phyloP scores from a whole-genome alignment of 2,797 vertebrate genomes.

The Botia kubotai region DNA sequence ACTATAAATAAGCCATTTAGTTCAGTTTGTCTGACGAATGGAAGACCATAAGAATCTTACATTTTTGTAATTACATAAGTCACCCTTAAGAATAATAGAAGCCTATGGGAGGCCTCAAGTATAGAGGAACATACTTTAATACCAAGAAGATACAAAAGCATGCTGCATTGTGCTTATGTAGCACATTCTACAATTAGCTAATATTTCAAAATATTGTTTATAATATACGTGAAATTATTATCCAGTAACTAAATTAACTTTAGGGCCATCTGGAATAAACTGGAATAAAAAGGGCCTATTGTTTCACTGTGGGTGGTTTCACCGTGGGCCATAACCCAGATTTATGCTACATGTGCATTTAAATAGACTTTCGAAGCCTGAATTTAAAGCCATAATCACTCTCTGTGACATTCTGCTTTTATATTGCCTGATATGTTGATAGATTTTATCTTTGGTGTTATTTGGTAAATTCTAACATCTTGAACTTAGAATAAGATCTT shows the following conservation, averaged over 20 bases:
- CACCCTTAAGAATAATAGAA: no score
- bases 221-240: constrained; percentile 19
- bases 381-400: constrained; percentile 35
- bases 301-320: constrained; percentile 38
- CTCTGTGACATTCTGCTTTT: constrained; percentile 22
- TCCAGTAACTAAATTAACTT: constrained; percentile 21
- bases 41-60: no score
- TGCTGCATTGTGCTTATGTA: not conserved
- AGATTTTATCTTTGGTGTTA: constrained; percentile 32
- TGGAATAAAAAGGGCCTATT: constrained; percentile 31
- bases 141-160: no score
- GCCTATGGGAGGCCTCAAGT: no score
- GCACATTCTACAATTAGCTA: not conserved
- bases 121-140: no score
- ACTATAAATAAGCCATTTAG: no score
- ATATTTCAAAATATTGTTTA: constrained; percentile 33
- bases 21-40: no score
- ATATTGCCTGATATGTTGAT: constrained; percentile 39
- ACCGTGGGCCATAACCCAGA: constrained; percentile 35
- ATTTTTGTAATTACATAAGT: no score
- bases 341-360: constrained; percentile 30
- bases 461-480: constrained; percentile 44
- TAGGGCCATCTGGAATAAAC: constrained; percentile 42
- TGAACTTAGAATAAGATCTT: constrained; percentile 42
- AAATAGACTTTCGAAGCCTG: constrained; percentile 14